Evolutionary conservation across 2,113 vertebrate genomes (phyloP).

Genomic region (Periophthalmus modestus): DNA sequence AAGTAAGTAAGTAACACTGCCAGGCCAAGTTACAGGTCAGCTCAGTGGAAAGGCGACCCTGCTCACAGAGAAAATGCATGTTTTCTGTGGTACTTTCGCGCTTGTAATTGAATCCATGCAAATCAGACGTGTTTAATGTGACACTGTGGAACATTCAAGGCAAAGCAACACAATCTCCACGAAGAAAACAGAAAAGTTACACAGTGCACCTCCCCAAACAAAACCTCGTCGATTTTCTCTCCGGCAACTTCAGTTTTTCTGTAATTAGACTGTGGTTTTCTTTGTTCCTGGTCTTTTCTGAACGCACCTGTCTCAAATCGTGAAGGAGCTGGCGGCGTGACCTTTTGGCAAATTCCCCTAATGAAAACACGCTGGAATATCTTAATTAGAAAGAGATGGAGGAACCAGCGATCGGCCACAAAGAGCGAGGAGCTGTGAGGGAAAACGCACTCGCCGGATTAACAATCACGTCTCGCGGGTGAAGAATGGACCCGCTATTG

Average conservation of each 20-base stretch:
- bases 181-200: too few relatives aligned
- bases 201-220: too few relatives aligned
- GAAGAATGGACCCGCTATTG: conserved; percentile 15
- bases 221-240: too few relatives aligned
- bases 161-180: too few relatives aligned
- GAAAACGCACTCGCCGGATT: conserved; percentile 19
- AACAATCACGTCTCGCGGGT: conserved; percentile 35
- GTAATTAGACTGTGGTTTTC: background rate
- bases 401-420: conserved; percentile 54
- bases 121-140: too few relatives aligned
- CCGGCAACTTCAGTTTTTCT: background rate
- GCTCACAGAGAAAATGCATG: too few relatives aligned
- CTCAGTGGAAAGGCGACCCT: too few relatives aligned
- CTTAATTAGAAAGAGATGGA: conserved; percentile 68
- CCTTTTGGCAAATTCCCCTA: conserved; percentile 52
- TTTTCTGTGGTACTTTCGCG: too few relatives aligned
- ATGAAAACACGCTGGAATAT: conserved; percentile 50
- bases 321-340: conserved; percentile 46
- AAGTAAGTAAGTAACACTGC: too few relatives aligned
- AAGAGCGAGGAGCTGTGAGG: conserved; percentile 9
- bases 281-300: background rate
- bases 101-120: too few relatives aligned
- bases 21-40: too few relatives aligned
- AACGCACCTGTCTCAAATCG: background rate
- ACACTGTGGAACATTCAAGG: too few relatives aligned